Percentiles rank a stretch among this genome's conserved stretches.
phyloP scores from a whole-genome alignment of 1,140 invertebrate species.

The Arctopsyche grandis region DNA sequence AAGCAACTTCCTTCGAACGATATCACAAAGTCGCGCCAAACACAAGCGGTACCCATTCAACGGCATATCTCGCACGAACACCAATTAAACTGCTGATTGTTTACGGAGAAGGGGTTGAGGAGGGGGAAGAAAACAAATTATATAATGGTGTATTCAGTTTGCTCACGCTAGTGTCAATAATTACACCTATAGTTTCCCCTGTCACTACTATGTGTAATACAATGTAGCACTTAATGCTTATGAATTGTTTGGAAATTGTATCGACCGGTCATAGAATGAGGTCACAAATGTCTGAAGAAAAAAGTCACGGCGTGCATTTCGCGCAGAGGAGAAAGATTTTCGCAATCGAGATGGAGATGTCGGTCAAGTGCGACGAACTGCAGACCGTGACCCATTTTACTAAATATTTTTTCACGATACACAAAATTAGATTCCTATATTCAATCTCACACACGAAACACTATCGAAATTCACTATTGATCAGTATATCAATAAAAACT shows the following conservation, averaged over 20 bases:
- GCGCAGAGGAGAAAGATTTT: constrained; percentile 11
- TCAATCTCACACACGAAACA: too few species aligned
- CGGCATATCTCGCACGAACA: background rate
- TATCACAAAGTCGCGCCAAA: constrained; percentile 16
- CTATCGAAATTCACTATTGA: too few species aligned
- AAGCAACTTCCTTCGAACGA: background rate
- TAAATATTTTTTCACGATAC: background rate
- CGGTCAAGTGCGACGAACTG: constrained; percentile 34
- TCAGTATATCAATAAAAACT: too few species aligned
- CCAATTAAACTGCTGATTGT: too few species aligned
- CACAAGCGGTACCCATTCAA: background rate
- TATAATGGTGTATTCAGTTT: too few species aligned
- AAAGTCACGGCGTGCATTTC: background rate
- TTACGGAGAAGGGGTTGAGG: too few species aligned
- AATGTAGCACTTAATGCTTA: too few species aligned
- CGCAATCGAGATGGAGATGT: constrained; percentile 13
- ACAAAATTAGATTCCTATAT: background rate
- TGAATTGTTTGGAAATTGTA: background rate
- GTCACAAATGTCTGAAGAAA: background rate
- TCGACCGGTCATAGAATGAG: background rate
- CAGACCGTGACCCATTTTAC: constrained; percentile 26
- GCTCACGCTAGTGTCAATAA: too few species aligned
- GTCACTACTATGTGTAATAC: too few species aligned
- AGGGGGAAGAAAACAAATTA: too few species aligned
- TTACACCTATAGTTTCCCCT: too few species aligned